These are phyloP conservation scores for Sisyra nigra DNA, from an alignment of 2,888 invertebrate genomes.

Conservation along the genomic window DNA sequence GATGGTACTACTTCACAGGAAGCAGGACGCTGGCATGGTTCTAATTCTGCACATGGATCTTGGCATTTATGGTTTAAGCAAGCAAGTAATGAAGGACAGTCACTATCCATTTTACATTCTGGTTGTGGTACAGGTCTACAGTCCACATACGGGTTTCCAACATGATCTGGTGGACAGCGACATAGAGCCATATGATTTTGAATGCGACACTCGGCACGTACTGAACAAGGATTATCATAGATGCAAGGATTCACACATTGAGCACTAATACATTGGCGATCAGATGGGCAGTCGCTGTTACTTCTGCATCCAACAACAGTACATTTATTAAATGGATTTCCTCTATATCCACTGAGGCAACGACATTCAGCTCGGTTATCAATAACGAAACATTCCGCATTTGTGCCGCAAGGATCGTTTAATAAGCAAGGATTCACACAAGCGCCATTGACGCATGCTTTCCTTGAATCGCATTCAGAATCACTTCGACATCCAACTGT, in stretches of 20 bases:
- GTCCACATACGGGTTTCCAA: constrained; percentile 68
- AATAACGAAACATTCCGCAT: constrained; percentile 65
- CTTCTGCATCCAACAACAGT: constrained; percentile 67
- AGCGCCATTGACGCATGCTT: constrained; percentile 71
- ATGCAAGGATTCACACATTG: constrained; percentile 77
- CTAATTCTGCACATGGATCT: constrained; percentile 61
- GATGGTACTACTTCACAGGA: constrained; percentile 69
- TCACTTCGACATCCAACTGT: constrained; percentile 69
- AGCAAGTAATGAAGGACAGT: constrained; percentile 64
- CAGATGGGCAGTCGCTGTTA: constrained; percentile 74
- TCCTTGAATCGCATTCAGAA: constrained; percentile 67
- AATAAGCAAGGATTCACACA: constrained; percentile 76
- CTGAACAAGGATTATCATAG: constrained; percentile 58
- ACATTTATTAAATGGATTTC: constrained; percentile 60
- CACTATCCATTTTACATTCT: constrained; percentile 66
- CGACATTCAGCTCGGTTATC: constrained; percentile 61
- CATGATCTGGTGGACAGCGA: constrained; percentile 58
- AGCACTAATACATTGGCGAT: constrained; percentile 70
- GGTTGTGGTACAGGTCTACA: constrained; percentile 56
- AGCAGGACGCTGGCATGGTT: constrained; percentile 67
- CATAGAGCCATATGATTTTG: constrained; percentile 75
- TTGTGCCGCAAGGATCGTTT: constrained; percentile 62
- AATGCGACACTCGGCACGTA: constrained; percentile 62
- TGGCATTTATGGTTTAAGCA: constrained; percentile 71
- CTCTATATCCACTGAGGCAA: constrained; percentile 66